Evolutionary conservation across 2,797 vertebrate species (phyloP), one percentile per base, ranked within the genome.

Genomic region (Girardinus metallicus): DNA sequence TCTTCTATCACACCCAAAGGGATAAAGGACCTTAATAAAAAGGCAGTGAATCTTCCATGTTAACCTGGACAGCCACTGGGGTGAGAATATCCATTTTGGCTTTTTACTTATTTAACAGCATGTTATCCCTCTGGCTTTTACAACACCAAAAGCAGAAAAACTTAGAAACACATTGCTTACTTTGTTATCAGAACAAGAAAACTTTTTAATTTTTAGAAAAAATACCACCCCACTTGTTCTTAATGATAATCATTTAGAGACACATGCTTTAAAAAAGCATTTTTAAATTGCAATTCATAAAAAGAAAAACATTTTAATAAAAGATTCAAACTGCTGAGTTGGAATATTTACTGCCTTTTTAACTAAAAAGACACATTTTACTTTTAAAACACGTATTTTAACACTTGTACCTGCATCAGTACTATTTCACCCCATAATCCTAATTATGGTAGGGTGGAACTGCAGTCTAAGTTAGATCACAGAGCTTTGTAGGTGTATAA

Each of bases 21-120:
- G 78, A 85, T 29, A 77, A 68, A 76, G 44, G 71, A 75, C 79
- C 71, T 86, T 83, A 79, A 79, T 74, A 80, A 83, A 84, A 81
- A 80, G 76, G 80, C 89, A 89, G 85, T 46, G 70, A 86, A 80
- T 85, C 41, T 23, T 70, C 78, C 73, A 75, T 80, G 72, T 57
- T 84, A 29, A 74, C 53, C 57, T 81, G 31, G 71, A 51, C 31
- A n/a, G 85, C 43, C 84, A 87, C 80, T 16, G 53, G 76, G 78
- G 85, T 82, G 79, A 80, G 73, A 71, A 80, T 66, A 80, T 88
- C 85, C 80, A 83, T 85, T 86, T 76, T 82, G 80, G 41, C 79
- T 89, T 81, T 80, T 92, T 68, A 90, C 89, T 91, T 92, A 92
- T 94, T 93, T 85, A 91, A 90, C 66, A 88, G 87, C 83, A 83